Base-by-base conservation (phyloP, 1,140 invertebrate genomes). In the Littorina saxatilis region DNA sequence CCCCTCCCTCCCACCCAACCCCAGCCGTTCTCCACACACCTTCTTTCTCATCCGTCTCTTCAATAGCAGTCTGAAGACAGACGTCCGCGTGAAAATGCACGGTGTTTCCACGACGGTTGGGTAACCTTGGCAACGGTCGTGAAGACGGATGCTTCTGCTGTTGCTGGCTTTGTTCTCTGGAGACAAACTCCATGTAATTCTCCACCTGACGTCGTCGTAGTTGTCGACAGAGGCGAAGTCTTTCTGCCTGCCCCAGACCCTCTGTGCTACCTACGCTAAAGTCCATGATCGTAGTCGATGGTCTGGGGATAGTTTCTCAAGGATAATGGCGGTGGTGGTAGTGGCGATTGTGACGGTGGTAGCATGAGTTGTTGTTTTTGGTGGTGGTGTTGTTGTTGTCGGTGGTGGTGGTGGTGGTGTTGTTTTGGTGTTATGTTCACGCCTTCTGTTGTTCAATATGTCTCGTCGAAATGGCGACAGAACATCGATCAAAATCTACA, bases 191-290 rank as follows among this genome's bases (percentile, higher is more conserved):
- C 23, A 86, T 17, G 50, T 89, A 90, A 35, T 82, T 84, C 74
- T 89, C 81, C 20, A 90, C 79, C 79, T 90, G 89, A 73, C 85
- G 80, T 43, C 88, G 85, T 29, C 89, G 80, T 23, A 88, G 66
- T 70, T 90, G 87, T 61, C 83, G 77, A 47, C 78, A 86, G 2
- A 88, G 58, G 82, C 89, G 89, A 39, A 84, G 84, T 58, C 88
- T 63, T 27, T 90, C 84, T 7, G 73, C 81, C 13, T 70, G 83
- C 0, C 87, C 82, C 37, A 90, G 81, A 9, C 70, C 70, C 17
- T 73, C 70, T 9, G 50, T 13, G 20, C 40, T 50, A 7, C 37
- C 37, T 17, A 73, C 70, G 70, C 37, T 50, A 43, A 73, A 73
- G 32, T 73, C 70, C 70, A 73, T 73, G 5, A 23, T 73, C n/a